These are phyloP conservation scores for Pedicia rivosa DNA, from an alignment of 2,888 invertebrate species.

Conservation along the genomic window DNA sequence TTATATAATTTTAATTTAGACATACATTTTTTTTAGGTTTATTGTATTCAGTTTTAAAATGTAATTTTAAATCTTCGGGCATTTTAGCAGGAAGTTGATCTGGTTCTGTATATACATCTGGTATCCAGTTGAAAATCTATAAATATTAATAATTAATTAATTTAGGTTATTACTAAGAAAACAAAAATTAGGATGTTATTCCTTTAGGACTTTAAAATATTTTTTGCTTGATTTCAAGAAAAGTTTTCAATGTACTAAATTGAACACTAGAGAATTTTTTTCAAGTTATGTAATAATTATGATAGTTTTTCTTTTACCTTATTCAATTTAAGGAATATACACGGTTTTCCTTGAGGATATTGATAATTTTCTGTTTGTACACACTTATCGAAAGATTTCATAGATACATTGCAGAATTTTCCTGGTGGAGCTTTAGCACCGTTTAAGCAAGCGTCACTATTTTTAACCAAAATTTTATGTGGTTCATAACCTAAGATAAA, in stretches of 20 bases:
- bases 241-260: no score
- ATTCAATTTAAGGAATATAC: conserved; percentile 93
- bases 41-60: conserved; percentile 35
- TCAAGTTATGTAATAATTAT: no score
- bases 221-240: no score
- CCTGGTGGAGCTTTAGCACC: conserved; percentile 42
- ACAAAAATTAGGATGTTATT: neutral
- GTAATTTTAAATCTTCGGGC: conserved; percentile 58
- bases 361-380: conserved; percentile 65
- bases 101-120: conserved; percentile 52
- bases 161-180: conserved; percentile 1
- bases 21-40: conserved; percentile 30
- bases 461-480: no score
- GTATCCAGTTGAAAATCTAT: conserved; percentile 9
- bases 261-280: no score
- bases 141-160: neutral
- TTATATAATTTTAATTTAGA: no score
- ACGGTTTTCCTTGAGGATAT: conserved; percentile 74
- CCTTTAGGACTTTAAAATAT: neutral
- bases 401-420: conserved; percentile 70
- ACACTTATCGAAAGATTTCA: conserved; percentile 59
- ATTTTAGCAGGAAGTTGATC: conserved; percentile 52
- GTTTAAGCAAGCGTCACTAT: no score
- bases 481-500: no score
- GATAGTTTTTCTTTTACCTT: conserved; percentile 63